These are phyloP conservation scores for Beris chalybata DNA, from an alignment of 2,888 invertebrate genomes.

Conservation along the genomic window DNA sequence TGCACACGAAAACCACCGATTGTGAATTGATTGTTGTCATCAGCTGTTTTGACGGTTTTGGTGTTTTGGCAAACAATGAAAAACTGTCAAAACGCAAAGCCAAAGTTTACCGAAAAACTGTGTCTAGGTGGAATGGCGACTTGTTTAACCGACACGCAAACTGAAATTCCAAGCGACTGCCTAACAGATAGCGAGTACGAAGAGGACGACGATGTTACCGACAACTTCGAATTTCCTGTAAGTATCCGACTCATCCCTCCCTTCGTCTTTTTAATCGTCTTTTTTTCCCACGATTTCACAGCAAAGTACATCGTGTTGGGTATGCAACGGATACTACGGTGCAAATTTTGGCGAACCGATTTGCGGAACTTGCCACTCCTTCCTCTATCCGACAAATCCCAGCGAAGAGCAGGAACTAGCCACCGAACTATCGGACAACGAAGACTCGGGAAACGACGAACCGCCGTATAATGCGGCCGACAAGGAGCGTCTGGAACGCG, in stretches of 20 bases:
- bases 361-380: conserved; percentile 89
- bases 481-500: conserved; percentile 45
- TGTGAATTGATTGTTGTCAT: no score
- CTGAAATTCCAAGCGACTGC: conserved; percentile 32
- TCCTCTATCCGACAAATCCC: conserved; percentile 76
- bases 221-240: conserved; percentile 44
- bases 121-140: conserved; percentile 30
- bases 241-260: conserved; percentile 12
- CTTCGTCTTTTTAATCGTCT: background rate
- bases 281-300: conserved; percentile 37
- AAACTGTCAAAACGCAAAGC: no score
- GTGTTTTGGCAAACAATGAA: no score
- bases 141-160: conserved; percentile 34
- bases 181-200: conserved; percentile 40
- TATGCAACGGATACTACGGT: conserved; percentile 91
- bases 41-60: no score
- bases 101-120: no score
- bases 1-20: no score
- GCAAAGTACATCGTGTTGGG: conserved; percentile 64
- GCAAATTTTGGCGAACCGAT: conserved; percentile 89
- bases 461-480: conserved; percentile 58
- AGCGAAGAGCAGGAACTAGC: conserved; percentile 49
- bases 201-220: conserved; percentile 43
- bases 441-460: conserved; percentile 94
- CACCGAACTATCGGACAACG: conserved; percentile 59